Conservation (phyloP, 2,888 invertebrate genomes). For the Troilus luridus region DNA sequence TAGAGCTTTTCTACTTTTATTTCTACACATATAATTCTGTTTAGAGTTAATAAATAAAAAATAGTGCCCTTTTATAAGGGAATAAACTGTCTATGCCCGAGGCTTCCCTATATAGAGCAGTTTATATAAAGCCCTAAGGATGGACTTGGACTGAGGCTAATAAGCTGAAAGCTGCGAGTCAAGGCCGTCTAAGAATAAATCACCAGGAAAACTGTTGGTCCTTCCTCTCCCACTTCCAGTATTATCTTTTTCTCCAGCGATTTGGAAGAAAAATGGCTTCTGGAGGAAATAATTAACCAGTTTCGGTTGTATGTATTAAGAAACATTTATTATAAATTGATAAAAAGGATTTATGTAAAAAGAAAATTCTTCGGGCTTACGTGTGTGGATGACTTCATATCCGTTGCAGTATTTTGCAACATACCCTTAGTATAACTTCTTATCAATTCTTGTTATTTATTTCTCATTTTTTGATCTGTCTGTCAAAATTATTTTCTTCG, state of each 20-base stretch:
- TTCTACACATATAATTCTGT: too few species aligned
- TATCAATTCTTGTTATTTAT: too few species aligned
- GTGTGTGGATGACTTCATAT: too few species aligned
- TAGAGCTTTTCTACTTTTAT: too few species aligned
- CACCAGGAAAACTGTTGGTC: not conserved
- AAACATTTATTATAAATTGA: too few species aligned
- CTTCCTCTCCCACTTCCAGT: not conserved
- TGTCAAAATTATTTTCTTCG: too few species aligned
- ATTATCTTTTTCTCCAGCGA: not conserved
- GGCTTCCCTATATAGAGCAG: not conserved
- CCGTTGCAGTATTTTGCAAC: too few species aligned
- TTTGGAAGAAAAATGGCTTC: not conserved
- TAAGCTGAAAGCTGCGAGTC: not conserved
- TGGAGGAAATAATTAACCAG: not conserved
- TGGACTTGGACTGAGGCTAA: not conserved
- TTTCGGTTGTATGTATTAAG: not conserved
- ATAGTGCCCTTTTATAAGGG: not conserved
- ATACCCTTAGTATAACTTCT: too few species aligned
- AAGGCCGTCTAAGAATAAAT: conserved; percentile 10
- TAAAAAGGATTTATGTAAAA: too few species aligned
- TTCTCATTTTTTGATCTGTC: too few species aligned
- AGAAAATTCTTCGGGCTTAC: too few species aligned
- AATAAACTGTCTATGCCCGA: not conserved
- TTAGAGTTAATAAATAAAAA: not conserved
- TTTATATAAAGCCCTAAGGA: not conserved